Conservation (phyloP, 1,140 invertebrate species). For the Nephila pilipes region DNA sequence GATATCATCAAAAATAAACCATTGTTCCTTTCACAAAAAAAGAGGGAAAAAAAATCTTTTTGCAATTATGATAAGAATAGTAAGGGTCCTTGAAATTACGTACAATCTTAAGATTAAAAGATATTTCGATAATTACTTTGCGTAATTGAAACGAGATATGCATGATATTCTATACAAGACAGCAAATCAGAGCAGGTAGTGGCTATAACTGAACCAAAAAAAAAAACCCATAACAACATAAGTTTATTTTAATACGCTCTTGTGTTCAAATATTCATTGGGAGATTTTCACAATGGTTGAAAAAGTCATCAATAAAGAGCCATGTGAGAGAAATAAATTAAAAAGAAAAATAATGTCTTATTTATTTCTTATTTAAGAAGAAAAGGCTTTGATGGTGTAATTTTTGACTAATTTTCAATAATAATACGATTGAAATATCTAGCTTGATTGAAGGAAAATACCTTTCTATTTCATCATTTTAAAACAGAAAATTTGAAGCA, state of each 20-base stretch:
- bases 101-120: slow-evolving; percentile 58
- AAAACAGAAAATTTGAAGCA: too few relatives aligned
- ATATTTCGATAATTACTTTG: slow-evolving; percentile 56
- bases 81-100: slow-evolving; percentile 68
- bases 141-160: slow-evolving; percentile 59
- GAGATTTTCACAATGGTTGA: not conserved
- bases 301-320: slow-evolving; percentile 11
- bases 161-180: not conserved
- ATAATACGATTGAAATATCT: not conserved
- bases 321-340: not conserved
- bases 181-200: not conserved
- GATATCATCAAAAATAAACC: slow-evolving; percentile 63
- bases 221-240: not conserved
- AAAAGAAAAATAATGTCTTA: not conserved
- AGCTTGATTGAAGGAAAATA: not conserved
- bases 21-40: slow-evolving; percentile 64
- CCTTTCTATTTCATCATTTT: too few relatives aligned
- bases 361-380: not conserved
- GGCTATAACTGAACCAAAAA: not conserved
- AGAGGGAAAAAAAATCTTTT: not conserved
- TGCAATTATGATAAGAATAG: slow-evolving; percentile 68
- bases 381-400: not conserved
- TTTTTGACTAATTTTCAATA: slow-evolving; percentile 3
- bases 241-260: not conserved
- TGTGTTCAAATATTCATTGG: slow-evolving; percentile 11